Conservation (phyloP, 2,113 vertebrate genomes). For the Piaya cayana region DNA sequence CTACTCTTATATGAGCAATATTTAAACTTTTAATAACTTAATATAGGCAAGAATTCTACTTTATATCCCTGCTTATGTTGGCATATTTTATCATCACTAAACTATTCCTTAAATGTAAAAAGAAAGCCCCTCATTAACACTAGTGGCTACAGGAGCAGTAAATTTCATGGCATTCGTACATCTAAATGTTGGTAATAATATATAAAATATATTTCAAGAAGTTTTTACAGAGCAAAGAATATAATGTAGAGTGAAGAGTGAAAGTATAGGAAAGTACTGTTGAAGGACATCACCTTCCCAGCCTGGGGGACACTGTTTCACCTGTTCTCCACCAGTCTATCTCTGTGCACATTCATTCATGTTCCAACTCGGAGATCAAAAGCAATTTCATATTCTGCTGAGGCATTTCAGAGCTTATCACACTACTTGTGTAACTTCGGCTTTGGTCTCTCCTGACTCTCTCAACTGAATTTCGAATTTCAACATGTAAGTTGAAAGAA, state of each 20-base stretch:
- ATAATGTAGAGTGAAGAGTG: neutral
- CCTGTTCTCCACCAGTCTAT: neutral
- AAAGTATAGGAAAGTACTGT: neutral
- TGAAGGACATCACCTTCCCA: neutral
- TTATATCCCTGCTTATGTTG: neutral
- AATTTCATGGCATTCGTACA: neutral
- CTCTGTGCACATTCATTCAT: neutral
- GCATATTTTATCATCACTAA: neutral
- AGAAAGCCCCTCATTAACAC: neutral
- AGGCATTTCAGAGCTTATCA: neutral
- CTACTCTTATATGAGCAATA: neutral
- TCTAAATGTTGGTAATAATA: neutral
- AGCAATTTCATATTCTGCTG: constrained; percentile 5
- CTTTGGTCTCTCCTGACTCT: neutral
- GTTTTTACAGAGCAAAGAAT: neutral
- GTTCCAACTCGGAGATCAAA: constrained; percentile 4
- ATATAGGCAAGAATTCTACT: neutral
- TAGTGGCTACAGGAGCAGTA: neutral
- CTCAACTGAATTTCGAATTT: neutral
- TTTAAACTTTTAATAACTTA: neutral
- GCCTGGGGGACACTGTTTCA: neutral
- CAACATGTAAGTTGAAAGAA: neutral
- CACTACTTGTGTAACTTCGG: neutral
- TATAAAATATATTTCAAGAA: neutral
- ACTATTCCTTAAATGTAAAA: neutral